Base-by-base conservation (phyloP, 2,888 invertebrate genomes). In the Rhagium mordax region DNA sequence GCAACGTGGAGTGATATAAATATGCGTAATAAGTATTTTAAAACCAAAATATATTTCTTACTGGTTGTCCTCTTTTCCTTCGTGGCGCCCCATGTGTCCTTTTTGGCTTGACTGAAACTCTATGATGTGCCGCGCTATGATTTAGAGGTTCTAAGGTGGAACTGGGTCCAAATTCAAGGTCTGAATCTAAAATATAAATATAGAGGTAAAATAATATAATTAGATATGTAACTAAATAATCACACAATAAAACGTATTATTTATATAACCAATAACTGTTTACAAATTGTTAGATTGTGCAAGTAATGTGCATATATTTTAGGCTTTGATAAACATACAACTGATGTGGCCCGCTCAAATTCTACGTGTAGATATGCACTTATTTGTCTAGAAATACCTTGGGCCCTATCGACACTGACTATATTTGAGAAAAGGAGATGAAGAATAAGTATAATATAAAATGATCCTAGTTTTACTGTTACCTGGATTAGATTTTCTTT, bases 61-160 rank as follows among this genome's bases (percentile, higher is more conserved):
- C 90, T 87, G 90, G 90, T 71, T 88, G 86, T 13, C 88, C 90
- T 86, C 92, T 90, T 86, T 93, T 91, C 82, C 93, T 90, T 62
- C 93, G 87, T 4, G 94, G 93, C 24, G 93, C 93, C 75, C 93
- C 94, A 85, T 94, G 94, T 72, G 93, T 94, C 81, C 94, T 91
- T 75, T 92, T 91, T 21, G 95, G 95, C 59, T 93, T 90, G 72
- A 95, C 92, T 61, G 95, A 92, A 90, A 95, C 95, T 88, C 94
- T 93, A 89, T 95, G 95, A 81, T 91, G 92, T 71, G 95, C 95
- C 59, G 95, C 95, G 74, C 93, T 93, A 88, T 95, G 95, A 84
- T 94, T 94, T 81, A 95, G 89, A 71, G 94, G 92, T 82, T 90
- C 90, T 84, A 90, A 89, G 83, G 91, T 89, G 27, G 89, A 89